These are phyloP conservation scores for Antidorcas marsupialis DNA, from an alignment of 2,113 vertebrate genomes.

Conservation along the genomic window DNA sequence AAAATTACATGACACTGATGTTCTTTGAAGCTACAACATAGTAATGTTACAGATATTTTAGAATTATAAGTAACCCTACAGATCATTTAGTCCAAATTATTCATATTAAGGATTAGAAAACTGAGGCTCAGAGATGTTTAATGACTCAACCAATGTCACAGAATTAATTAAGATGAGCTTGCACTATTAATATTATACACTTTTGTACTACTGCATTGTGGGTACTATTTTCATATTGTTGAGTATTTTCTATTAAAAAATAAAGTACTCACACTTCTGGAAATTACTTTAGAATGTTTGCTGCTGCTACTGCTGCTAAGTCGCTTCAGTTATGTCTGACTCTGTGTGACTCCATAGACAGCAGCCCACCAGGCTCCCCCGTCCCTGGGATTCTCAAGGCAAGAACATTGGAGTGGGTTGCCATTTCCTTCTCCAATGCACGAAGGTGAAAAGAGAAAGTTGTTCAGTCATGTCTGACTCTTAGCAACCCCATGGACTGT, in stretches of 20 bases:
- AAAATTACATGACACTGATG: background rate
- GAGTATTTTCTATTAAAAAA: background rate
- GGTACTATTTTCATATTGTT: background rate
- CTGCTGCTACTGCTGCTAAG: too few relatives aligned
- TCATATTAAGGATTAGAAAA: background rate
- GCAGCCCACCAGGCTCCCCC: too few relatives aligned
- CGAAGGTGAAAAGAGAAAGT: too few relatives aligned
- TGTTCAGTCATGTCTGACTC: too few relatives aligned
- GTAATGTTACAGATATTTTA: background rate
- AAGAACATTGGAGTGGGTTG: too few relatives aligned
- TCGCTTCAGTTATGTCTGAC: rapidly evolving
- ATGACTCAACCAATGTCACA: background rate
- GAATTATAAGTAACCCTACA: background rate
- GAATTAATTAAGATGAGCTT: background rate
- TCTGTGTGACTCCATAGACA: too few relatives aligned
- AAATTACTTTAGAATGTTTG: slow-evolving; percentile 3
- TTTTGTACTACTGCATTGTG: background rate
- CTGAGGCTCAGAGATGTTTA: background rate
- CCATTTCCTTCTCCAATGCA: too few relatives aligned
- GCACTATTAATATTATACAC: background rate
- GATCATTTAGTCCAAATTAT: background rate
- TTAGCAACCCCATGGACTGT: too few relatives aligned
- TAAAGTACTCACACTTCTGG: background rate
- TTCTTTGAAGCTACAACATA: background rate
- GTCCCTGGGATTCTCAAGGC: too few relatives aligned